A percentile compares a stretch with the other conserved stretches of the same genome.
These are phyloP conservation scores for Plutomurus gul DNA, from an alignment of 1,140 invertebrate genomes.

Conservation along the genomic window DNA sequence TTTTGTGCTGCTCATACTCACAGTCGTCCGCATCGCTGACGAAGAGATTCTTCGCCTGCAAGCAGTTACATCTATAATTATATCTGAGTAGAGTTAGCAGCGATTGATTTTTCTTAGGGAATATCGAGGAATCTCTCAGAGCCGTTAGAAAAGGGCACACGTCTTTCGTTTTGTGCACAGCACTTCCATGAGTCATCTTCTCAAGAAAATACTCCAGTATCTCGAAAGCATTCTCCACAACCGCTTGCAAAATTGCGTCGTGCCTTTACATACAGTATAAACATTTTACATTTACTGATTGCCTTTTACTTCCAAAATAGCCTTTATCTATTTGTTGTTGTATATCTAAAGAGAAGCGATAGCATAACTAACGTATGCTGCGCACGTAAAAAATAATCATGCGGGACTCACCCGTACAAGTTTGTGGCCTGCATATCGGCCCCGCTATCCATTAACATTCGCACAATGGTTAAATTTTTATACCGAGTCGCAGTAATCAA, in stretches of 20 bases:
- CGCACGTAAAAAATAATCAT: neutral
- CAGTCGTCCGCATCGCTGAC: neutral
- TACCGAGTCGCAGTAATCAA: constrained; percentile 45
- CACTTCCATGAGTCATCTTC: constrained; percentile 2
- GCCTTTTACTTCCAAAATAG: neutral
- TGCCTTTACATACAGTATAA: constrained; percentile 36
- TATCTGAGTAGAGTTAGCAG: constrained; percentile 37
- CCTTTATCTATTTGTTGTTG: too few relatives aligned
- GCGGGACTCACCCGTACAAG: constrained; percentile 51
- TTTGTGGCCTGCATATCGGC: constrained; percentile 37
- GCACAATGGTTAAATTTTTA: constrained; percentile 33
- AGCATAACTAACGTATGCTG: too few relatives aligned
- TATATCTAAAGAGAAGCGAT: too few relatives aligned
- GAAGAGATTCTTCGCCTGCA: neutral
- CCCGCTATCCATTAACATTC: constrained; percentile 38
- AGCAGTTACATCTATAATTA: constrained; percentile 40
- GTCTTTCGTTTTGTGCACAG: neutral
- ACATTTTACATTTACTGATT: neutral
- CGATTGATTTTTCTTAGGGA: constrained; percentile 36
- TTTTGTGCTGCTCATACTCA: neutral
- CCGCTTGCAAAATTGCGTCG: constrained; percentile 52
- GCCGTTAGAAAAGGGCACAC: constrained; percentile 41
- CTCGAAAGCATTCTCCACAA: constrained; percentile 46
- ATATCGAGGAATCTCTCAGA: constrained; percentile 1
- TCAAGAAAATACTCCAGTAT: constrained; percentile 47